Evolutionary conservation across 2,113 vertebrate species (phyloP), one percentile per base, ranked within the genome.

Genomic region (Saguinus imperator): DNA sequence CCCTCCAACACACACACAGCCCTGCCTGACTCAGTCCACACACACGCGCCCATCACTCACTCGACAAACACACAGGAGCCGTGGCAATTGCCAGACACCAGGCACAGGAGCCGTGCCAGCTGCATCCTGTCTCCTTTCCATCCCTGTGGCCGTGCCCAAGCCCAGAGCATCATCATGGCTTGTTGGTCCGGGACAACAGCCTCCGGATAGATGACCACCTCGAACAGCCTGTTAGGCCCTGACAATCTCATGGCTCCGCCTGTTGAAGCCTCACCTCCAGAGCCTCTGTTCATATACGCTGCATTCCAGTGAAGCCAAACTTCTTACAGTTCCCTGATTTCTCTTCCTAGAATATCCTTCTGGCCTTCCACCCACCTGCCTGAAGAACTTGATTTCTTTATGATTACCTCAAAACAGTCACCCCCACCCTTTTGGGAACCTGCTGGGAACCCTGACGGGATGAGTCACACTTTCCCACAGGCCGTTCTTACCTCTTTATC

Each of bases 231-330:
- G 3, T 5, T 3, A 2, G 25, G 37, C 3, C 20, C 17, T 35
- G 0, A 1, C 0, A 2, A 5, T 25, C 8, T 23, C 1, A 0
- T 4, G 8, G 27, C 10, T 13, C 35, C 52, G 79, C 21, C 0
- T 2, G 4, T 18, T 35, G 21, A 16, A 77, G 68, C 40, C 14
- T n/a, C 27, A 1, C 37, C 21, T 35, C 17, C 9, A 1, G 88
- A 21, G 37, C 5, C 48, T 82, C 79, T 2, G 0, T 43, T 37
- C 79, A 3, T 6, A 25, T 2, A 7, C 2, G 2, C 8, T 1
- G 9, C 11, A 3, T 32, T 64, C 52, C 77, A 37, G 32, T 40
- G 45, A 79, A 92, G 48, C 11, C 6, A n/a, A 50, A 48, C 29
- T 64, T 76, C 27, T 20, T 16, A 23, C 32, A 27, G 8, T 4